Evolutionary conservation across 2,113 vertebrate genomes (phyloP), one percentile per base, ranked within the genome.

Genomic region (Pachyramphus minor): DNA sequence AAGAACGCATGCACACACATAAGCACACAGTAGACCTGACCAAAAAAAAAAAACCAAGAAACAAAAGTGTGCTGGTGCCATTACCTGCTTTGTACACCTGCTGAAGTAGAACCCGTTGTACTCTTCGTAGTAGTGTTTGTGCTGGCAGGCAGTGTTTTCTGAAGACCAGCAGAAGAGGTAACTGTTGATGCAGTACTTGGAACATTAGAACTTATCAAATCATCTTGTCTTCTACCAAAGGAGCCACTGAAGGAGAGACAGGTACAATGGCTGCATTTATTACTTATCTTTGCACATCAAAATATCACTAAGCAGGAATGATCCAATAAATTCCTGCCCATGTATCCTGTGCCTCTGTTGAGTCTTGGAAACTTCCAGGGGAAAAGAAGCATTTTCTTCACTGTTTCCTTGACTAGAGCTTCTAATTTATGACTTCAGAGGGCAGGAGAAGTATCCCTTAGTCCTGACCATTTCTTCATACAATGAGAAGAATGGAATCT

Each of bases 161-260:
- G 99, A 95, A 98, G 98, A 97, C 99, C 98, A 93, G 98, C 98
- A 96, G 99, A 98, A 96, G 99, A 99, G 98, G 99, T 99, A 99
- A 99, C 98, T 94, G 99, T 99, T 98, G 99, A 98, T 97, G 98
- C 98, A 98, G 98, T 97, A 98, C 97, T 98, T 97, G 98, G 98
- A 97, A 99, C 95, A 96, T 97, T 98, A 91, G 99, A 98, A 97
- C 98, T 99, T 97, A 99, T 97, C 96, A 99, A 91, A 96, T 99
- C 99, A 85, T 99, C 99, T 81, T 99, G 98, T 97, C 98, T 98
- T 98, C 99, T 98, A 97, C 99, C 99, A 97, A 99, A 99, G 88
- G 99, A 99, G 96, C 98, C 98, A 96, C 99, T 99, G 97, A 97
- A 97, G 95, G 78, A 98, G 94, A 98, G 84, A 97, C 53, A 96